Base-by-base conservation (phyloP, 1,140 invertebrate species). In the Drosophila simulans region DNA sequence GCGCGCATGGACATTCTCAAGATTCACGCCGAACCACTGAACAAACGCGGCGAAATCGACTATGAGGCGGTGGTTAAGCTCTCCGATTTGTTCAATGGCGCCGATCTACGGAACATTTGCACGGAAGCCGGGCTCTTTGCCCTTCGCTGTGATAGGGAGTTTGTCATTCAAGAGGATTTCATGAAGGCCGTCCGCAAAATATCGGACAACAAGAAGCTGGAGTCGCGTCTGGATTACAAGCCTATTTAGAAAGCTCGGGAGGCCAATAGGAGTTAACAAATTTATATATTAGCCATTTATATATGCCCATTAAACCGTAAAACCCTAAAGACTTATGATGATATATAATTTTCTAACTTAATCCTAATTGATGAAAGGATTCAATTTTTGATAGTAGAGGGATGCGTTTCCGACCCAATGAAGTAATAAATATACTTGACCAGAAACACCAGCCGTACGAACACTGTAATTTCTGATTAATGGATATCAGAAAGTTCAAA, bases 171-270 rank as follows among this genome's bases (percentile, higher is more conserved):
- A 93, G 99, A 99, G 95, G 99, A 99, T 93, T 99, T 99, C 76
- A 99, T 99, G 98, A 99, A 99, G 93, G 99, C 98, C 22, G 99
- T 99, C 0, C 95, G 99, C 51, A 99, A 99, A 93, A 97, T 99
- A 0, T 96, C 97, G 0, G 98, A 99, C 93, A 99, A 99, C 91
- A 99, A 99, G 93, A 99, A 99, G 93, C 93, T 99, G 37, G 99
- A 99, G 93, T 98, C 98, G 27, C 99, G 99, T 93, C 93, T 99
- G 49, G 99, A 99, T 93, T 99, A 99, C 92, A 99, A 99, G 92
- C 98, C 99, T 22, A 94, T 99, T 49, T 69, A 69, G 40, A 5
- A 43, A 5, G 20, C 20, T 22, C 20, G 3, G 20, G 20, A 22
- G 20, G 20, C 8, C n/a, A 15, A 27, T 22, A 22, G 20, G 20